Evolutionary conservation across 64 coral and sea anemone species (phyloP).

Genomic region (Exaiptasia diaphana): DNA sequence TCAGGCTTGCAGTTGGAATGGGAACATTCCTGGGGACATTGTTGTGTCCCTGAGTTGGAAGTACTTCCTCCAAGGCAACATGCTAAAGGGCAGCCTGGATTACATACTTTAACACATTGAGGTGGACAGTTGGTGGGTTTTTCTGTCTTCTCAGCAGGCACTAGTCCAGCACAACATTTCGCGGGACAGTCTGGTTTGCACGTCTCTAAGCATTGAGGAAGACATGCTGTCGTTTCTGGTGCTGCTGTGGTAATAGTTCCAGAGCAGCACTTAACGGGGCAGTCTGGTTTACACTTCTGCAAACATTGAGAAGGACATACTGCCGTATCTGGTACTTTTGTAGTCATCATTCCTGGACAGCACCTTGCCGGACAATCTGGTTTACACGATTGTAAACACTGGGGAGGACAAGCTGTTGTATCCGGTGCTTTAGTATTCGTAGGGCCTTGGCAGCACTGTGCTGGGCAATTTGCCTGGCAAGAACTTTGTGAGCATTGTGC

Average conservation of each 20-base stretch:
- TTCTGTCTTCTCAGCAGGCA: neutral
- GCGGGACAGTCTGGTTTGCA: neutral
- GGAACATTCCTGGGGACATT: neutral
- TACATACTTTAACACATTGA: neutral
- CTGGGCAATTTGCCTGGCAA: neutral
- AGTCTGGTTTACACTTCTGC: neutral
- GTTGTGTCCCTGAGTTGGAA: neutral
- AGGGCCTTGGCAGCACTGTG: constrained; percentile 7
- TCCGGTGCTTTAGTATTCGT: too few relatives aligned
- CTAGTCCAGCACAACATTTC: neutral
- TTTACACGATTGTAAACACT: neutral
- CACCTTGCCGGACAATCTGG: neutral
- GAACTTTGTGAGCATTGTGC: neutral
- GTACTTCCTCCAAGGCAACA: neutral
- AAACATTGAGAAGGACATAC: neutral
- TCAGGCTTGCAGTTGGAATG: neutral
- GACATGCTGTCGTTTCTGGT: neutral
- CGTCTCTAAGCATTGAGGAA: neutral
- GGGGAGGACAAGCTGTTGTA: neutral
- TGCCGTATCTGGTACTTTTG: neutral
- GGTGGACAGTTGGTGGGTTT: too few relatives aligned
- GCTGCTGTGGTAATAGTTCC: neutral
- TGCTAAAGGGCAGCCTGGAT: neutral
- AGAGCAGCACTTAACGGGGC: neutral
- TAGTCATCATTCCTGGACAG: neutral